Evolutionary conservation across 2,113 vertebrate genomes (phyloP), one percentile per base, ranked within the genome.

Genomic region (Colistium nudipinnis): DNA sequence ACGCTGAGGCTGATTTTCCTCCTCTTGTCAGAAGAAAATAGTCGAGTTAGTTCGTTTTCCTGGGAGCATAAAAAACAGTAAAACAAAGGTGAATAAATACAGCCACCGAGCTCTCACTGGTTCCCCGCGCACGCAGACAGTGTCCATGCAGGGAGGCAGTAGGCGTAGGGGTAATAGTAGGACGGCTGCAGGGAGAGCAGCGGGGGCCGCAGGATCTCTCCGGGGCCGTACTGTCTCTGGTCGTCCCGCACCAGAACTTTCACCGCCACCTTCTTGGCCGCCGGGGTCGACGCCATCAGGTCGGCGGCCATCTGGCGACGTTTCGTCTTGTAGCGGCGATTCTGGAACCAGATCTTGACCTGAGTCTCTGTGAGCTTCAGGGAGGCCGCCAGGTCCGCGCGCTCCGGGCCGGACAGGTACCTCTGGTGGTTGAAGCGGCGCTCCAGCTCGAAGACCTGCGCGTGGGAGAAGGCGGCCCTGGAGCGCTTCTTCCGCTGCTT

Each of bases 321-420:
- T 80, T 99, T 99, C 84, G 98, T 99, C 91, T 99, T 99, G 90
- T 99, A 99, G 45, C 98, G 93, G n/a, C 98, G 96, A 93, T 98
- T 99, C 92, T 99, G 98, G 92, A 99, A 98, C 98, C 98, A 99
- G 87, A 99, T 99, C 89, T 99, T 99, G 85, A 97, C 98, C 90
- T 99, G 98, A 6, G 98, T 99, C 92, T 99, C 98, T 31, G 97
- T 99, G 78, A 99, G 96, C 80, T 99, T 98, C 63, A 99, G 92
- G 1, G 97, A 97, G 72, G 98, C 96, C 6, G 98, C 98, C 83
- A 99, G 92, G 85, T 99, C 98, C 1, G 97, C 98, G 24, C 98
- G 94, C 86, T 99, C 98, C 0, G 98, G 98, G 8, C 97, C 98
- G 2, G 97, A 99, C 56, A 99, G 90, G 91, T 99, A 99, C 36